A percentile compares a stretch with the other conserved stretches of the same genome.
These are phyloP conservation scores for Gila robusta DNA, from an alignment of 2,797 vertebrate genomes.

Conservation along the genomic window DNA sequence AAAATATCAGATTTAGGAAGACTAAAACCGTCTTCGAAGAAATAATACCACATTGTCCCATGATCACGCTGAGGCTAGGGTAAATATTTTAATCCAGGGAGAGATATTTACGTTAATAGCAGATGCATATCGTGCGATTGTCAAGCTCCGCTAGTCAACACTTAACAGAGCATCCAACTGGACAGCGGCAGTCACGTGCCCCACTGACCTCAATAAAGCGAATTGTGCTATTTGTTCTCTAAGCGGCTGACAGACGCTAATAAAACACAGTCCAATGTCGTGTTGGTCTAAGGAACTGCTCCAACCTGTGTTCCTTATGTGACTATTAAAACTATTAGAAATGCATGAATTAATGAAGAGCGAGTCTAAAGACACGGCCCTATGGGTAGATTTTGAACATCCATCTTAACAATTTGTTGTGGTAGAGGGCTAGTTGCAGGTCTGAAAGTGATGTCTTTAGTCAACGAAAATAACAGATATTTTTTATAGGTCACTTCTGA, in stretches of 20 bases:
- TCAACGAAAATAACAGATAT: background rate
- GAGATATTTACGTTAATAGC: constrained; percentile 18
- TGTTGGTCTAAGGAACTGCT: background rate
- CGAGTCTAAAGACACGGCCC: background rate
- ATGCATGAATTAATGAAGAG: background rate
- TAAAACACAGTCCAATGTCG: background rate
- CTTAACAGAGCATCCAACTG: constrained; percentile 32
- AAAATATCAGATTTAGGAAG: constrained; percentile 97
- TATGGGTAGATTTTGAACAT: background rate
- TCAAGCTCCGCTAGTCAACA: constrained; percentile 38
- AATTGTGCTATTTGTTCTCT: background rate
- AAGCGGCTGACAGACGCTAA: background rate
- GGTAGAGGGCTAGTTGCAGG: background rate
- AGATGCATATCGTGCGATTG: constrained; percentile 35
- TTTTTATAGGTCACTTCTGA: background rate
- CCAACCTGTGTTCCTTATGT: background rate
- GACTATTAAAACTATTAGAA: too few relatives aligned
- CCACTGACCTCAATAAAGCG: constrained; percentile 32
- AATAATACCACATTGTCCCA: constrained; percentile 97
- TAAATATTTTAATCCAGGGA: background rate
- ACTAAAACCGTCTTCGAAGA: constrained; percentile 97
- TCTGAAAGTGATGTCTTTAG: background rate
- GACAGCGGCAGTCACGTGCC: constrained; percentile 47
- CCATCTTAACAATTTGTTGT: background rate
- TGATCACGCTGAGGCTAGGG: constrained; percentile 58